Evolutionary conservation across 2,888 invertebrate genomes (phyloP), one percentile per base, ranked within the genome.

Genomic region (Lordiphosa fenestrarum): DNA sequence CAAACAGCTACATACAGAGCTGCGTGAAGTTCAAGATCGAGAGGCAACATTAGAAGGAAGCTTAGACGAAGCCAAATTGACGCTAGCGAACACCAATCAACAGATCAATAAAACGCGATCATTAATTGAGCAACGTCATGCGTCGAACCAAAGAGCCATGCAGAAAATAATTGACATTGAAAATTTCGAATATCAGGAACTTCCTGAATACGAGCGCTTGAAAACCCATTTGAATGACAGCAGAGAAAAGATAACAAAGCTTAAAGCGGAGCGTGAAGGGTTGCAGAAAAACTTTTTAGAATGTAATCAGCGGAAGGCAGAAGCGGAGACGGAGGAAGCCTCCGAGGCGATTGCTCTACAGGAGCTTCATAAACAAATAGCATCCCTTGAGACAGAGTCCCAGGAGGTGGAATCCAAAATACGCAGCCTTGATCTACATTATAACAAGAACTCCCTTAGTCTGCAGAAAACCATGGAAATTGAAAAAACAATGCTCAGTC

Each of bases 331-430:
- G 4, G 69, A 72, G 51, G 61, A 58, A 12, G 48, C 68, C 6
- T 44, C 36, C 53, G 58, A 77, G 51, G 10, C 54, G 64, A 30
- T 41, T 69, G 86, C 87, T 39, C 86, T 86, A 52, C 86, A 88
- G 70, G 89, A 86, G 48, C 88, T 88, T 73, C 90, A 88, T 53
- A 87, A 85, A 73, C 89, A 87, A 49, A 90, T 87, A 87, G 88
- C 58, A 55, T 87, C 80, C 48, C 69, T 75, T 2, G 71, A 73
- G 2, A 50, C 40, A 0, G 61, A 74, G 13, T 49, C 65, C 0
- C 67, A 78, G 25, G 66, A 85, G 50, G 38, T 81, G 1, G 57
- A 72, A 53, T 49, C 62, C 1, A 74, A 82, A 59, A 53, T 85
- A 3, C 73, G 71, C 4, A 65, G 66, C 19, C 48, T 80, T 6